A percentile compares a stretch with the other conserved stretches of the same genome.
phyloP scores from a whole-genome alignment of 2,888 invertebrate genomes.

The Eristalis intricaria region DNA sequence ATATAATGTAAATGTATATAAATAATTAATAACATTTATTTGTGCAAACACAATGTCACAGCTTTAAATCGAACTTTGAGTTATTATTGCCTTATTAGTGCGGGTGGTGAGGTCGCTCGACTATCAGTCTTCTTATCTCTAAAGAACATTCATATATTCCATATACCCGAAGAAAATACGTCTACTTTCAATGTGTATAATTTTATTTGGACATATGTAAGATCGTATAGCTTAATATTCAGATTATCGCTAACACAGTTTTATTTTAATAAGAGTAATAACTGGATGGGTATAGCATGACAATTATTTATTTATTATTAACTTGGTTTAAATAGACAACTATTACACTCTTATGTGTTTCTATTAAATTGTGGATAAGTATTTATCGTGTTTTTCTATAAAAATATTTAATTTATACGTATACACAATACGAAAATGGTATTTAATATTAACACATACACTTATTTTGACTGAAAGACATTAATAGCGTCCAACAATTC shows the following conservation, averaged over 20 bases:
- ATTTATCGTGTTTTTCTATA: too few species aligned
- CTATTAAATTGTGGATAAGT: too few species aligned
- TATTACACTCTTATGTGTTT: too few species aligned
- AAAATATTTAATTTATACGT: too few species aligned
- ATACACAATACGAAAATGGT: too few species aligned
- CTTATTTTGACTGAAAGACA: too few species aligned
- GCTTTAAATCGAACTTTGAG: conserved; percentile 71
- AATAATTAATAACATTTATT: background rate
- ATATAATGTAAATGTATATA: too few species aligned
- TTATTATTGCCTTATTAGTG: conserved; percentile 71
- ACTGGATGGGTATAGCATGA: conserved; percentile 44
- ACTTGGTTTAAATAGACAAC: background rate
- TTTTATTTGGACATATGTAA: conserved; percentile 33
- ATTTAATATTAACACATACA: too few species aligned
- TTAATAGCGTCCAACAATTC: too few species aligned
- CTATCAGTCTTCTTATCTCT: conserved; percentile 65
- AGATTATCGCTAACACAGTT: conserved; percentile 50
- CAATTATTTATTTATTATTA: background rate
- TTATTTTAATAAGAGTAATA: conserved; percentile 55
- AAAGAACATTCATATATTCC: conserved; percentile 57
- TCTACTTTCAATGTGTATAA: conserved; percentile 31
- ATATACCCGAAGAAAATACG: conserved; percentile 52
- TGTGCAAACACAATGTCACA: conserved; percentile 19
- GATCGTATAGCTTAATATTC: conserved; percentile 42
- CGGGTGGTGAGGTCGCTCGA: conserved; percentile 70